phyloP scores from a whole-genome alignment of 2,113 vertebrate species.

The Paracanthobrama guichenoti region DNA sequence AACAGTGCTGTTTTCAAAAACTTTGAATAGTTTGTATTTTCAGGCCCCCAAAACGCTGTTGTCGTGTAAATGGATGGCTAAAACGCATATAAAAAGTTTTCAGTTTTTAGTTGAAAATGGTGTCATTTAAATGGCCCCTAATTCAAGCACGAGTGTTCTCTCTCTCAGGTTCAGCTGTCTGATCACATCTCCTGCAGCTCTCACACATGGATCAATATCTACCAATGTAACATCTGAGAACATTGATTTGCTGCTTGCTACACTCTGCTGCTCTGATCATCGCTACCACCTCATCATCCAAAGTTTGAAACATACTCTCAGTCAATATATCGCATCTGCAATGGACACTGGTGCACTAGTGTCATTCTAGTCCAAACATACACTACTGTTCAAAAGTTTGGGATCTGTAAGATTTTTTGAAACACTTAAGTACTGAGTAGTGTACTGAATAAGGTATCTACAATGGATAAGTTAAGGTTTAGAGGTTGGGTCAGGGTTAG shows the following conservation, averaged over 20 bases:
- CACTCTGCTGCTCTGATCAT: slow-evolving; percentile 13
- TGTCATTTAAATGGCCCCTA: no score
- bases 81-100: no score
- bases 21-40: no score
- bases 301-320: background rate
- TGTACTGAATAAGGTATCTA: no score
- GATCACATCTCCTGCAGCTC: slow-evolving; percentile 29
- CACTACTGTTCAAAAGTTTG: background rate
- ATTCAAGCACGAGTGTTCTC: background rate
- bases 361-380: background rate
- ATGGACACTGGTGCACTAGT: background rate
- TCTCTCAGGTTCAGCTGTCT: background rate
- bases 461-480: no score
- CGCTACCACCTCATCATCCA: background rate
- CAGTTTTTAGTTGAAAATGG: accelerated
- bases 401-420: background rate
- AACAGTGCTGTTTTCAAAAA: no score
- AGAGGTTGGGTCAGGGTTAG: no score
- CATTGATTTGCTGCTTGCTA: slow-evolving; percentile 35
- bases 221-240: slow-evolving; percentile 45
- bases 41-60: no score
- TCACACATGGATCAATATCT: slow-evolving; percentile 33
- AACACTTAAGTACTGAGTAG: no score
- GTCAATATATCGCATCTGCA: background rate
- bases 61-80: no score